phyloP scores from a whole-genome alignment of 2,888 invertebrate species.

The Coenonympha glycerion region DNA sequence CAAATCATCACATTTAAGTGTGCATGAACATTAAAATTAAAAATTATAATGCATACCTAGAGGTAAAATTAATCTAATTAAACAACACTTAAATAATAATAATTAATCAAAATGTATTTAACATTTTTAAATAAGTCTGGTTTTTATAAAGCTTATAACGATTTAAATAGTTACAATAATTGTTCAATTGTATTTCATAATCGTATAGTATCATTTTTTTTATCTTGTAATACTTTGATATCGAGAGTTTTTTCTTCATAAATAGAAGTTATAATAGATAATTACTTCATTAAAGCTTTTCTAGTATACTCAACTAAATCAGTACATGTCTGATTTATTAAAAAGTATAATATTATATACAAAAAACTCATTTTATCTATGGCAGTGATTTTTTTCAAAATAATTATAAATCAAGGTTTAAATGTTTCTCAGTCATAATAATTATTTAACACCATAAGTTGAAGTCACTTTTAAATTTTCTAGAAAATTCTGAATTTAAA shows the following conservation, averaged over 20 bases:
- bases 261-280: no score
- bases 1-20: slow-evolving; percentile 5
- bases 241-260: no score
- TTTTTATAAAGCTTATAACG: background rate
- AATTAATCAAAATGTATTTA: background rate
- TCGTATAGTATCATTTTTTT: no score
- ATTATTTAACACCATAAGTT: background rate
- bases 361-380: background rate
- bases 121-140: background rate
- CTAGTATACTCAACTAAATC: no score
- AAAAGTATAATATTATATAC: background rate
- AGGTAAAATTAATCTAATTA: background rate
- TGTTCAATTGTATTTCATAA: no score
- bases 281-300: no score
- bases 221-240: no score
- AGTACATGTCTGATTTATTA: no score
- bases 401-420: background rate
- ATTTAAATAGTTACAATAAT: background rate
- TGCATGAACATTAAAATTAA: background rate
- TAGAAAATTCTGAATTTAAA: slow-evolving; percentile 5
- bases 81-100: slow-evolving; percentile 6
- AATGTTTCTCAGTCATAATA: background rate
- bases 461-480: background rate
- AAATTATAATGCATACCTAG: background rate
- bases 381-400: background rate